A percentile compares a stretch with the other conserved stretches of the same genome.
Conservation (phyloP, 2,113 vertebrate genomes). For the Channa argus region DNA sequence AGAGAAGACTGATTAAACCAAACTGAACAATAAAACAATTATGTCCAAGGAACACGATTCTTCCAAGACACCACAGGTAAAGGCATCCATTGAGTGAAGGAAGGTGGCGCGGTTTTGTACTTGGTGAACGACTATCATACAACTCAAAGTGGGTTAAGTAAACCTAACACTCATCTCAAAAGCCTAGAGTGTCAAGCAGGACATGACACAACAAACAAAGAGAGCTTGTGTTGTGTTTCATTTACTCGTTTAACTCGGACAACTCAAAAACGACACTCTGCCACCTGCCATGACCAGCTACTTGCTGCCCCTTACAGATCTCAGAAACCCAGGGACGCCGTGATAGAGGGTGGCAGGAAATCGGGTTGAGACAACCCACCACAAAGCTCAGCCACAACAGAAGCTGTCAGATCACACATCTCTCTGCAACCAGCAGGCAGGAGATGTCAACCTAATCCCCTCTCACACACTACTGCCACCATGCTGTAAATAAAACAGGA, state of each 20-base stretch:
- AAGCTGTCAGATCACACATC: constrained; percentile 48
- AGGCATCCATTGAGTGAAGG: constrained; percentile 3
- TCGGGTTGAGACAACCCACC: constrained; percentile 51
- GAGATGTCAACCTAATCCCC: constrained; percentile 63
- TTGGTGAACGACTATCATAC: neutral
- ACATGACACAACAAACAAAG: constrained; percentile 19
- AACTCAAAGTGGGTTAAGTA: constrained; percentile 52
- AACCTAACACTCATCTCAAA: constrained; percentile 40
- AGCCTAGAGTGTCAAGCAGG: constrained; percentile 27
- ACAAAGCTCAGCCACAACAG: constrained; percentile 38
- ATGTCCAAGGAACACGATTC: too few relatives aligned
- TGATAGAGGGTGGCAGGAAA: constrained; percentile 49
- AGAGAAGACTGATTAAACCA: too few relatives aligned
- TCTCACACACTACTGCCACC: constrained; percentile 55
- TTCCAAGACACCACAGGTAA: too few relatives aligned
- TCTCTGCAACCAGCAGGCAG: constrained; percentile 45
- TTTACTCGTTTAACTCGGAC: constrained; percentile 15
- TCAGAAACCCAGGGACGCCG: constrained; percentile 20
- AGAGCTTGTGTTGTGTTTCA: neutral
- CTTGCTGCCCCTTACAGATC: constrained; percentile 27
- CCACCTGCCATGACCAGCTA: constrained; percentile 35
- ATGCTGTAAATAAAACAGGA: constrained; percentile 75
- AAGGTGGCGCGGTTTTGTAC: constrained; percentile 2
- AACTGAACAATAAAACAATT: too few relatives aligned
- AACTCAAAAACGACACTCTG: constrained; percentile 1